Evolutionary conservation across 2,888 invertebrate species (phyloP).

Genomic region (Dicycla oo): DNA sequence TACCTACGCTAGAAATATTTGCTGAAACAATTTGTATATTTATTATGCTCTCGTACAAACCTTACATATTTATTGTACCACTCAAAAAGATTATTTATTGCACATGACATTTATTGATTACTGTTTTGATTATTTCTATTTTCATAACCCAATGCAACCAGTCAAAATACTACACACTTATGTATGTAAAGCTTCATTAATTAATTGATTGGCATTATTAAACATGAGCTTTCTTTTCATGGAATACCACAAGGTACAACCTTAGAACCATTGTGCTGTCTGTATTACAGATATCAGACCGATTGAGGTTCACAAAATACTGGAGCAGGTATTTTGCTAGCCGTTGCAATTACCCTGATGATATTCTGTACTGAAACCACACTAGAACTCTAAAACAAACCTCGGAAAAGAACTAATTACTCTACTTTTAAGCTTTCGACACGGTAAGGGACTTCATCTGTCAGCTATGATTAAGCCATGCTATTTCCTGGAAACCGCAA

Average conservation of each 20-base stretch:
- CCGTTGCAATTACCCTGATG: background rate
- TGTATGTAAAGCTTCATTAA: background rate
- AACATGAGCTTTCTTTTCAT: background rate
- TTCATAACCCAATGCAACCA: background rate
- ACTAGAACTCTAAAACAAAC: background rate
- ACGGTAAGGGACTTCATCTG: constrained; percentile 3
- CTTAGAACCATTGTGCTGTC: background rate
- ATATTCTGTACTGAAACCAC: background rate
- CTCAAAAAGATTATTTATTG: no score
- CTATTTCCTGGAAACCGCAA: background rate
- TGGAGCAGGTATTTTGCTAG: background rate
- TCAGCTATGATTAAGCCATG: constrained; percentile 25
- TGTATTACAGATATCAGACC: background rate
- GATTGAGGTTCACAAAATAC: background rate
- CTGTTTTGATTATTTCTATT: no score
- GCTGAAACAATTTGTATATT: background rate
- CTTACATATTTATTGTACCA: no score
- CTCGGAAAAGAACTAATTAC: background rate
- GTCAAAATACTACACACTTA: no score
- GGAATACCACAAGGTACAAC: constrained; percentile 1
- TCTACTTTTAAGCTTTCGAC: constrained; percentile 23
- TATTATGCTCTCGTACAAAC: background rate
- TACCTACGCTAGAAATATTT: background rate
- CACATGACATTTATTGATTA: no score
- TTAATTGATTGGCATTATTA: background rate